These are phyloP conservation scores for Drosophila nr. perissopoda DNA, from an alignment of 2,888 invertebrate species.

Conservation along the genomic window DNA sequence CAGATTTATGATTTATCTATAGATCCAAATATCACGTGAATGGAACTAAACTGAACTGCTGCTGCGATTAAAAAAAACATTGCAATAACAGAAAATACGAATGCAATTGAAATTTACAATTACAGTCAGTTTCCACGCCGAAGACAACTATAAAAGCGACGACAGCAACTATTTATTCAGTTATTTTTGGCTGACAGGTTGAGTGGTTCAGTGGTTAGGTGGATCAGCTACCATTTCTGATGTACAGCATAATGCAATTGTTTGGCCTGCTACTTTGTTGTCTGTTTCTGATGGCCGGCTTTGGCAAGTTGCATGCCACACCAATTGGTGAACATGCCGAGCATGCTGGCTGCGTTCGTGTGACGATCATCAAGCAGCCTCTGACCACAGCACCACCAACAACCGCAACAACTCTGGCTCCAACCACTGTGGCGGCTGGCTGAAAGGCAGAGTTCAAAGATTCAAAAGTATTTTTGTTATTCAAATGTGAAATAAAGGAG, in stretches of 20 bases:
- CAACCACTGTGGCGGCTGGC: slow-evolving; percentile 47
- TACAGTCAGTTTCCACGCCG: slow-evolving; percentile 2
- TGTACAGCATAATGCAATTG: slow-evolving; percentile 15
- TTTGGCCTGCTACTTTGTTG: slow-evolving; percentile 22
- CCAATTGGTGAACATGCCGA: slow-evolving; percentile 60
- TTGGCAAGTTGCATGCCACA: slow-evolving; percentile 16
- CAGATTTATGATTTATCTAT: slow-evolving; percentile 7
- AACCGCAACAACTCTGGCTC: slow-evolving; percentile 22
- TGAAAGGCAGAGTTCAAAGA: background rate
- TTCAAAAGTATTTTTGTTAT: background rate
- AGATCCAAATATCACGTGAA: slow-evolving; percentile 10
- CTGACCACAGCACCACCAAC: slow-evolving; percentile 42
- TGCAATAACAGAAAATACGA: background rate
- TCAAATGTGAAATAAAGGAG: background rate
- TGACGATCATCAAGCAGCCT: slow-evolving; percentile 55
- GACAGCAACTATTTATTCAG: slow-evolving; percentile 11
- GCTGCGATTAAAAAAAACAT: slow-evolving; percentile 2
- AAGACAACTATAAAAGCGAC: slow-evolving; percentile 43
- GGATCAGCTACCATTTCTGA: slow-evolving; percentile 1
- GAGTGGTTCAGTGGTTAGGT: slow-evolving; percentile 23
- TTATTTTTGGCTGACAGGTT: slow-evolving; percentile 15
- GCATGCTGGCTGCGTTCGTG: slow-evolving; percentile 66
- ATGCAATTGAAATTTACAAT: slow-evolving; percentile 15
- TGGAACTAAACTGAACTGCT: slow-evolving; percentile 1
- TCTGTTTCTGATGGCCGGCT: slow-evolving; percentile 1